Evolutionary conservation across 2,888 invertebrate species (phyloP).

Genomic region (Macropis europaea): DNA sequence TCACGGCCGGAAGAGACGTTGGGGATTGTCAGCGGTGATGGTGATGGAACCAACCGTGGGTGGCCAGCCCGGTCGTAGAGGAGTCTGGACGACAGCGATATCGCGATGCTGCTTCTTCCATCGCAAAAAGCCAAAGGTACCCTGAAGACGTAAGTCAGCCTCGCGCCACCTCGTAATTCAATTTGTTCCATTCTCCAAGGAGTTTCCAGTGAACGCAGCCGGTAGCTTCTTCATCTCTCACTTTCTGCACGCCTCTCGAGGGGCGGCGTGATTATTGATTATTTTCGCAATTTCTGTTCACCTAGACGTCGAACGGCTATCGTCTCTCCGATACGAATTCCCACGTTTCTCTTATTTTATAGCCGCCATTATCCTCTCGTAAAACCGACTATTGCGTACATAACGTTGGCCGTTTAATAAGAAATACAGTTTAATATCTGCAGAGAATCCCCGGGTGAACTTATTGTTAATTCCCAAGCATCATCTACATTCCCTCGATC

Average conservation of each 20-base stretch:
- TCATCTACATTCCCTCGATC: too few species aligned
- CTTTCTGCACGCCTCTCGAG: background rate
- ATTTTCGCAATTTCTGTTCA: background rate
- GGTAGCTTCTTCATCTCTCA: background rate
- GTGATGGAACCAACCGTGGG: slow-evolving; percentile 47
- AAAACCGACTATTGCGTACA: slow-evolving; percentile 16
- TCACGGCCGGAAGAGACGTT: slow-evolving; percentile 64
- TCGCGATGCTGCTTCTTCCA: too few species aligned
- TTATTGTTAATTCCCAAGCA: background rate
- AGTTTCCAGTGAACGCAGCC: slow-evolving; percentile 13
- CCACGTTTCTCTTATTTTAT: slow-evolving; percentile 1
- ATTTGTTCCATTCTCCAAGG: slow-evolving; percentile 39
- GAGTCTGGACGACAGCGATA: slow-evolving; percentile 2
- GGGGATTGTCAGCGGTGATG: slow-evolving; percentile 47
- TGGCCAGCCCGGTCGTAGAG: slow-evolving; percentile 37
- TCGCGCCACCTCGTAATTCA: slow-evolving; percentile 31
- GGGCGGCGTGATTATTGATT: background rate
- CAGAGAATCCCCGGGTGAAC: background rate
- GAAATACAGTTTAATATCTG: background rate
- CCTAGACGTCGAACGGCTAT: too few species aligned
- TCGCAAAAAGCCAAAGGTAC: slow-evolving; percentile 15
- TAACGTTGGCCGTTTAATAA: background rate
- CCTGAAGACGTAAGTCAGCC: slow-evolving; percentile 25
- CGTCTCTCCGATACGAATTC: background rate
- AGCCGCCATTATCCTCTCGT: background rate